A percentile compares a stretch with the other conserved stretches of the same genome.
phyloP scores from a whole-genome alignment of 2,888 invertebrate genomes.

The Mallateleia sp. region DNA sequence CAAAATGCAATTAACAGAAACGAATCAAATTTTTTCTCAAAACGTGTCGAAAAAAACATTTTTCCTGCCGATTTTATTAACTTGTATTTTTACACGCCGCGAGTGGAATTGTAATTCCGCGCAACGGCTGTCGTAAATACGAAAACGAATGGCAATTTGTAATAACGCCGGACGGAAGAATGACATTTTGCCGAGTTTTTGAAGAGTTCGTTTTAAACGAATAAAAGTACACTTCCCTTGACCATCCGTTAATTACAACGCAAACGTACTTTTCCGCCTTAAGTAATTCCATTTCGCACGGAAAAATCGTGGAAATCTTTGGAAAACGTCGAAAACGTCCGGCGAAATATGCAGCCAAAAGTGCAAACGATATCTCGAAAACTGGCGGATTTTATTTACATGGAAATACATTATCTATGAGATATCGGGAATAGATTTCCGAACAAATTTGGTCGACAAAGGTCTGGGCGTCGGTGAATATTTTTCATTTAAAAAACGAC shows the following conservation, averaged over 20 bases:
- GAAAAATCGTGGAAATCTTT: neutral
- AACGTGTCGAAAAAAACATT: conserved; percentile 44
- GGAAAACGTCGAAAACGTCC: conserved; percentile 24
- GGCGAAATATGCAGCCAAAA: conserved; percentile 36
- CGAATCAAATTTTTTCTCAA: conserved; percentile 57
- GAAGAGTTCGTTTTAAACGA: neutral
- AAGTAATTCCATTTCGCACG: neutral
- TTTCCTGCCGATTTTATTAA: conserved; percentile 47
- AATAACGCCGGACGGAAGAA: neutral
- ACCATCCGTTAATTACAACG: neutral
- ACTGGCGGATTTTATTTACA: conserved; percentile 58
- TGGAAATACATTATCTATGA: conserved; percentile 58
- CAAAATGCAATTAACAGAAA: conserved; percentile 63
- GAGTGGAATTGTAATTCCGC: conserved; percentile 8
- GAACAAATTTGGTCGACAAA: conserved; percentile 53
- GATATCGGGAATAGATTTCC: conserved; percentile 54
- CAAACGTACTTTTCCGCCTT: neutral
- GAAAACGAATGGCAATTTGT: conserved; percentile 25
- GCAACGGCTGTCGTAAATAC: neutral
- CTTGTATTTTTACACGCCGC: conserved; percentile 21
- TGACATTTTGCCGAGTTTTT: neutral
- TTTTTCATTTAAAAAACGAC: too few relatives aligned
- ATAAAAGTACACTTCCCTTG: neutral
- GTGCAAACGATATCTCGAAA: conserved; percentile 43
- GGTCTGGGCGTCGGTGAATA: too few relatives aligned